Base-by-base conservation (phyloP, 2,113 vertebrate species). In the Lonchura striata region DNA sequence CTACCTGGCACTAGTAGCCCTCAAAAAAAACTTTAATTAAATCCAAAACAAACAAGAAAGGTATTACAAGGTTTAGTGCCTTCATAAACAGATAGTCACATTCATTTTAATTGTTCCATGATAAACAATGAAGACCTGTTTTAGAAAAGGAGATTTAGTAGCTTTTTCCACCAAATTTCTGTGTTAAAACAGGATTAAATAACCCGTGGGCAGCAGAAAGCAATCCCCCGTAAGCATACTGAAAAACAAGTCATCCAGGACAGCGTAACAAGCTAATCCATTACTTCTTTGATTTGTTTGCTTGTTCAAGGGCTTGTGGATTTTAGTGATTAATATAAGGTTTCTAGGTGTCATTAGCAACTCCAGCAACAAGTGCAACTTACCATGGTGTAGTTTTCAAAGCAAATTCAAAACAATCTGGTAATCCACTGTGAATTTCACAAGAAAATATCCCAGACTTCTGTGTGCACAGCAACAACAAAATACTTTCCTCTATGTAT, bases 211-310 rank as follows among this genome's bases (percentile, higher is more conserved):
- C 82, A 97, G 96, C 30, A 91, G 82, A 95, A 95, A 85, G 64
- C 91, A 95, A 95, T 85, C 88, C 81, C 81, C 86, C 56, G 60
- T 17, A 82, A 70, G 69, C 69, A 94, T 41, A 88, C 89, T 93
- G 86, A 84, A 93, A 95, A 97, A 93, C 77, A 97, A 96, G 90
- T 95, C 84, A 95, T 91, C 94, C 84, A 93, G 88, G 90, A 92
- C 95, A 97, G 83, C 23, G 0, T 78, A 94, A 84, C 86, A 87
- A 94, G 82, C 90, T 97, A 95, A 97, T 95, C 86, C 86, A 88
- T 52, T 47, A 65, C 82, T 89, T 35, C 79, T 94, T 88, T 90
- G 82, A 92, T 90, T 90, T 85, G 80, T 93, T 90, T 71, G 72
- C 86, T 95, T 95, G 68, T 94, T 90, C 60, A 5, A 64, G 64